Conservation (phyloP, 2,797 vertebrate genomes). For the Poeciliopsis presidionis region DNA sequence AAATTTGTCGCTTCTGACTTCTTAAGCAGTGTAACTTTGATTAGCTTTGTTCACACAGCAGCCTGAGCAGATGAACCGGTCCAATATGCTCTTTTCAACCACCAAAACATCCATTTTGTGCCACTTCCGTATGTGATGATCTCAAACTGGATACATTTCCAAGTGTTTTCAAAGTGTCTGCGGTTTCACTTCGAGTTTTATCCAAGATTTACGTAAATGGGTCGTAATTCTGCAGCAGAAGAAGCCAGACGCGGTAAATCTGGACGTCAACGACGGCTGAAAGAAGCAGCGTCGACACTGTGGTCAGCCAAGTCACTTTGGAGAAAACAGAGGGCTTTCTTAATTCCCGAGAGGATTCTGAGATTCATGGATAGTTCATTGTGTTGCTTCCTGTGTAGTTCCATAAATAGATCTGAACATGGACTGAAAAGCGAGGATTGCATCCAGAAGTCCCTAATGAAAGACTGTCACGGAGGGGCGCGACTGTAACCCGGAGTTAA, state of each 20-base stretch:
- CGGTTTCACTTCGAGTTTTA: neutral
- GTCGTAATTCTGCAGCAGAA: neutral
- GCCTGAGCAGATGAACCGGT: too few species aligned
- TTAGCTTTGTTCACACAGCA: too few species aligned
- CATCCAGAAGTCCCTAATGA: conserved; percentile 35
- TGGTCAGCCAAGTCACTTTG: neutral
- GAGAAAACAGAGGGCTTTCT: neutral
- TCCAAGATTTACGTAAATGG: neutral
- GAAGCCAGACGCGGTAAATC: neutral
- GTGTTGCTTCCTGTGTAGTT: conserved; percentile 4
- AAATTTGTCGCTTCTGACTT: too few species aligned
- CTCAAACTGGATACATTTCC: neutral
- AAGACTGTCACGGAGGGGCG: conserved; percentile 28
- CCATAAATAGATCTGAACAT: conserved; percentile 41
- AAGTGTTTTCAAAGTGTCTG: neutral
- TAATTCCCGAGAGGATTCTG: neutral
- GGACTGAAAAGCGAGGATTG: neutral
- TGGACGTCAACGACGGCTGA: neutral
- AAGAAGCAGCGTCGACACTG: neutral
- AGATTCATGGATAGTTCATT: neutral
- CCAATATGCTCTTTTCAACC: neutral
- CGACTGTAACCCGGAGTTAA: neutral
- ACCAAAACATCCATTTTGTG: neutral
- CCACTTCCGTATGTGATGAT: too few species aligned
- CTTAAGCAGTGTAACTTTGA: too few species aligned